Evolutionary conservation across 2,797 vertebrate genomes (phyloP).

Genomic region (Tiaroga cobitis): DNA sequence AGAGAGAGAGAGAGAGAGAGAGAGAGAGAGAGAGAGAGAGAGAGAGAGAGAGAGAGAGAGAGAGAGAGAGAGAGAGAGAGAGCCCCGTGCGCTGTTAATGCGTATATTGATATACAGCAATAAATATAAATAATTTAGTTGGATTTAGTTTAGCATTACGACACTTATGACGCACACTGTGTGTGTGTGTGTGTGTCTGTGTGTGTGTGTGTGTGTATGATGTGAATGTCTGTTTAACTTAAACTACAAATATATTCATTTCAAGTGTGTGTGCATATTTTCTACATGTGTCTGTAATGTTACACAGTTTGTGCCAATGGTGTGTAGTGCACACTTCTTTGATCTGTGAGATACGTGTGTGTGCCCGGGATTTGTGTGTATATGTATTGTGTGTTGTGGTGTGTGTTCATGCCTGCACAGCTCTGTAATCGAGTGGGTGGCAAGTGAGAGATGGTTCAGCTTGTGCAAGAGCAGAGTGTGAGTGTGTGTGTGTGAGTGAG

Average conservation of each 20-base stretch:
- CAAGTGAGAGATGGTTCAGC: conserved; percentile 58
- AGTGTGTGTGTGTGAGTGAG: conserved; percentile 17
- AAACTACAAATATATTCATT: neutral
- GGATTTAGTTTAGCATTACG: neutral
- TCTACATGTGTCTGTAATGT: neutral
- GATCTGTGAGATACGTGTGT: neutral
- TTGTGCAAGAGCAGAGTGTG: conserved; percentile 40
- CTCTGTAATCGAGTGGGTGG: conserved; percentile 57
- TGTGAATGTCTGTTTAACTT: neutral
- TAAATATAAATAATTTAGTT: neutral
- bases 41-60: neutral
- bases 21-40: neutral
- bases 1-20: neutral
- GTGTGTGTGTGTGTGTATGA: neutral
- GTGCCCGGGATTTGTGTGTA: conserved; percentile 7
- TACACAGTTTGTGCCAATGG: neutral
- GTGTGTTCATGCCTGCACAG: conserved; percentile 46
- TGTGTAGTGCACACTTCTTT: neutral
- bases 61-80: neutral
- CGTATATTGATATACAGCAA: neutral
- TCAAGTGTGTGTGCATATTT: neutral
- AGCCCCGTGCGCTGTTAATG: neutral
- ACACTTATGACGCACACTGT: neutral
- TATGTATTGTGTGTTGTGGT: conserved; percentile 46
- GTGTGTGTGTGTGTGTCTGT: no score